phyloP scores from a whole-genome alignment of 2,113 vertebrate genomes.

The Pseudorectes ferrugineus region DNA sequence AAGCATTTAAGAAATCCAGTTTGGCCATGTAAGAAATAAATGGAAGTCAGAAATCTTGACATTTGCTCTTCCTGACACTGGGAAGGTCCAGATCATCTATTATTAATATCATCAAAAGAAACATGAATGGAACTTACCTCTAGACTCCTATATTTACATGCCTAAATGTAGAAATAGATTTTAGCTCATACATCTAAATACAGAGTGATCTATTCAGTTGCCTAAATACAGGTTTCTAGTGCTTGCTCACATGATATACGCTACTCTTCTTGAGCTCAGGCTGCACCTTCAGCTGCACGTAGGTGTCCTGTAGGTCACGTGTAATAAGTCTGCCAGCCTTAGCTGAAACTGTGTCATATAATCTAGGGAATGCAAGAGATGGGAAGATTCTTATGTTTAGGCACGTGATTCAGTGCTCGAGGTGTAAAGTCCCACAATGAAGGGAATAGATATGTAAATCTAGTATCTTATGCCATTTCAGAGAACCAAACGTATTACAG shows the following conservation, averaged over 20 bases:
- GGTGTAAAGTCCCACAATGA: background rate
- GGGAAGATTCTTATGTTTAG: background rate
- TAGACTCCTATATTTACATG: background rate
- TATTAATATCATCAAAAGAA: background rate
- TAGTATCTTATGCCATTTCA: background rate
- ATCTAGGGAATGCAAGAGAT: background rate
- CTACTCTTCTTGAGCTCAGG: background rate
- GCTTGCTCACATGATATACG: background rate
- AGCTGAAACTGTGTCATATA: background rate
- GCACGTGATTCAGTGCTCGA: background rate
- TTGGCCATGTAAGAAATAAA: background rate
- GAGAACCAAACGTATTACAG: background rate
- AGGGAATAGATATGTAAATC: background rate
- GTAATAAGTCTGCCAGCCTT: background rate
- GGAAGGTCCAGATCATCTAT: background rate
- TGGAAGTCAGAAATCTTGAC: background rate
- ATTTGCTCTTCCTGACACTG: background rate
- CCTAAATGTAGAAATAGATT: background rate
- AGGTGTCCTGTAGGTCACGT: background rate
- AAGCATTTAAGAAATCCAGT: too few species aligned
- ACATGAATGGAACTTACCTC: background rate
- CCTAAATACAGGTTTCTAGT: background rate
- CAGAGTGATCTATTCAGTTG: background rate
- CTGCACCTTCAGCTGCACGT: background rate
- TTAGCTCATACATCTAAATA: background rate